phyloP scores from a whole-genome alignment of 2,888 invertebrate genomes.

The Tenthredo amoena region DNA sequence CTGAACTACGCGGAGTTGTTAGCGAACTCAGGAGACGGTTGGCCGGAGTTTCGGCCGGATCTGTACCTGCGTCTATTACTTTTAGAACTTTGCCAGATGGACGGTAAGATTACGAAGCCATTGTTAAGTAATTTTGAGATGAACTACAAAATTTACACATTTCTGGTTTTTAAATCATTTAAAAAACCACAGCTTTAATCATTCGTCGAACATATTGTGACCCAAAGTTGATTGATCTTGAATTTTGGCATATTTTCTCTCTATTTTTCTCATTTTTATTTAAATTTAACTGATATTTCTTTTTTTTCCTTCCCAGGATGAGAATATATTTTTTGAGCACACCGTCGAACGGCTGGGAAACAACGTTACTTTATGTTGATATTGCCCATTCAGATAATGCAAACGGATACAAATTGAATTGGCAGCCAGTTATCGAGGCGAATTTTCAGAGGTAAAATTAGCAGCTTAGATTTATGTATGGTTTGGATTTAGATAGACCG shows the following conservation, averaged over 20 bases:
- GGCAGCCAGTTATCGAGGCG: constrained; percentile 91
- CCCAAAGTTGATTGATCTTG: neutral
- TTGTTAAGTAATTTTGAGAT: neutral
- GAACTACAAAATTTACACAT: neutral
- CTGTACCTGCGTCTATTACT: constrained; percentile 89
- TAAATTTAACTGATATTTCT: neutral
- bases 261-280: neutral
- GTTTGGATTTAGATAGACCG: neutral
- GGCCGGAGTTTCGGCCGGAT: constrained; percentile 88
- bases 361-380: constrained; percentile 92
- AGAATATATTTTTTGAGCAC: constrained; percentile 95
- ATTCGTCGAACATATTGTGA: neutral
- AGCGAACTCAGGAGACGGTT: constrained; percentile 89
- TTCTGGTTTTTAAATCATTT: neutral
- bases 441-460: constrained; percentile 80
- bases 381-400: constrained; percentile 84
- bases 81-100: constrained; percentile 90
- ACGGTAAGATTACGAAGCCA: constrained; percentile 65
- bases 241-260: neutral
- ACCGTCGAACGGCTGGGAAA: constrained; percentile 93
- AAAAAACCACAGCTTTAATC: constrained; percentile 12
- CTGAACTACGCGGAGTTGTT: constrained; percentile 89
- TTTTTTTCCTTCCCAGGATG: constrained; percentile 78
- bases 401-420: constrained; percentile 83
- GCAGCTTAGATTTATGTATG: neutral